These are phyloP conservation scores for Tribolium freemani DNA, from an alignment of 2,888 invertebrate species.

Conservation along the genomic window DNA sequence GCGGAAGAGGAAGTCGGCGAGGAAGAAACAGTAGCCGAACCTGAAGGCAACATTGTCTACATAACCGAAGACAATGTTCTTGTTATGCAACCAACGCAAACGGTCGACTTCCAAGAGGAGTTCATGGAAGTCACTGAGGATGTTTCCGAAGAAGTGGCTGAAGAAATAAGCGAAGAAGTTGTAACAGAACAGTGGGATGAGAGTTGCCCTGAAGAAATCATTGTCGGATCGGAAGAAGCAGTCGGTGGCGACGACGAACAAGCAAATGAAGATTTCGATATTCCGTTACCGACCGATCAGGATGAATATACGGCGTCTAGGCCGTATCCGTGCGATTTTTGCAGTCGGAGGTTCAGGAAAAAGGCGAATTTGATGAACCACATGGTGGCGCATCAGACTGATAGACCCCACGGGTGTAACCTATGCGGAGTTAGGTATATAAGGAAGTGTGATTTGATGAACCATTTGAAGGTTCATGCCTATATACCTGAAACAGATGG, in stretches of 20 bases:
- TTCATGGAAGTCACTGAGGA: constrained; percentile 72
- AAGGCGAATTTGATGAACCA: constrained; percentile 88
- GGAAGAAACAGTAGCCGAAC: constrained; percentile 33
- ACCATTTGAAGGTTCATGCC: constrained; percentile 86
- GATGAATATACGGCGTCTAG: constrained; percentile 82
- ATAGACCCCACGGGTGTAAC: constrained; percentile 86
- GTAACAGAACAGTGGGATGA: constrained; percentile 88
- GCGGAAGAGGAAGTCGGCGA: constrained; percentile 30
- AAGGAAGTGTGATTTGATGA: constrained; percentile 84
- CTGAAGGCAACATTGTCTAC: constrained; percentile 62
- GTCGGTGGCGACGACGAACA: constrained; percentile 71
- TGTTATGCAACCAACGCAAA: constrained; percentile 60
- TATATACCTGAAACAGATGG: constrained; percentile 77
- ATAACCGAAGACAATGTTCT: constrained; percentile 65
- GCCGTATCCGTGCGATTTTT: constrained; percentile 90
- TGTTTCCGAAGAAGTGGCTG: constrained; percentile 66
- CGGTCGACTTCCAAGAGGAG: constrained; percentile 65
- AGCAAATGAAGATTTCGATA: constrained; percentile 77
- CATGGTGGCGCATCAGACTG: constrained; percentile 89
- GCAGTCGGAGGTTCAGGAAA: constrained; percentile 86
- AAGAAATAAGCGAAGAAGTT: constrained; percentile 80
- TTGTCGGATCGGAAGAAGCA: constrained; percentile 72
- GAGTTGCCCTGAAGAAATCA: constrained; percentile 68
- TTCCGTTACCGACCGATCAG: constrained; percentile 86
- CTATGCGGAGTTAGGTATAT: constrained; percentile 86